Base-by-base conservation (phyloP, 2,113 vertebrate species). In the Leptobrachium leishanense region DNA sequence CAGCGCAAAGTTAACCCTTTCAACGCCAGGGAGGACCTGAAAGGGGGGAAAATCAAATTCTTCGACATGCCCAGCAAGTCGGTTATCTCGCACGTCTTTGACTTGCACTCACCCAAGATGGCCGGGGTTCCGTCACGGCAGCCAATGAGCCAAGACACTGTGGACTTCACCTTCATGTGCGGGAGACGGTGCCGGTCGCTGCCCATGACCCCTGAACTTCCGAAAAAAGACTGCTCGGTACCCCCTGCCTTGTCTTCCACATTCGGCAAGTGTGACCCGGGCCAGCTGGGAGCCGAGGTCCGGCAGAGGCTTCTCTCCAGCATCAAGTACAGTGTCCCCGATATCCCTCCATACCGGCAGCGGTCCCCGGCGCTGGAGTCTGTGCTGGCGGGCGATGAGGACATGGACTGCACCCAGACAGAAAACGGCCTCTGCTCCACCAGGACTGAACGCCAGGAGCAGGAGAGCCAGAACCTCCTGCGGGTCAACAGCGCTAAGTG, bases 11-110 rank as follows among this genome's bases (percentile, higher is more conserved):
- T 99, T 67, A 99, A 99, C 87, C 98, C 98, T 12, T 99, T 99
- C 86, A 98, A 83, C 39, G 95, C 98, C 76, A 92, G 97, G 1
- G 95, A 99, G 87, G 98, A 99, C 87, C 92, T 99, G 77, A 97
- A 95, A 6, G 97, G 98, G 0, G 98, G 98, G 40, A 98, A 97
- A 86, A 92, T 97, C 74, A 99, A 99, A 87, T 97, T 99, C 83
- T 98, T 90, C 81, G 98, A 98, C 83, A 90, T 96, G 82, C 98
- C 96, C 82, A 99, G 97, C 92, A 97, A 96, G 86, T 98, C 97
- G 0, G 96, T 99, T 75, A 97, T 99, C 86, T 98, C 96, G 42
- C 90, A 98, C 0, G 94, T 98, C 86, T 99, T 99, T 75, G 96
- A 98, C 86, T 86, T 98, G 64, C 93, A 95, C 84, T 96, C 96